Evolutionary conservation across 2,888 invertebrate species (phyloP).

Genomic region (Ormyrus labotus): DNA sequence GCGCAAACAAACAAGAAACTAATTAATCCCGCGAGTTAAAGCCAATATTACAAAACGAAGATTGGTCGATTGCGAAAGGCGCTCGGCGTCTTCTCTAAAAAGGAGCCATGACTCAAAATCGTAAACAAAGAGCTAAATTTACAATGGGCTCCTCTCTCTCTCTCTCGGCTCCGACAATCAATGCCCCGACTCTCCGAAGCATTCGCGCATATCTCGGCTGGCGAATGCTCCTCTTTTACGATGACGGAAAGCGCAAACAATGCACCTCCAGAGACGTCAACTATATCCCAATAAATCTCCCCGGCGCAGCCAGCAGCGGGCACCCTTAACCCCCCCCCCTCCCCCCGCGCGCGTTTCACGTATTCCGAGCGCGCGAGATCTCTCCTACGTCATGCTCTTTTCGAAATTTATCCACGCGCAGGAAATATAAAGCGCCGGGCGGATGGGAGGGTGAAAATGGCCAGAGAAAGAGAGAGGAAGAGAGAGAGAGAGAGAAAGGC

Average conservation of each 20-base stretch:
- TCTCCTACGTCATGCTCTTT: too few relatives aligned
- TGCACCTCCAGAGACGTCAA: background rate
- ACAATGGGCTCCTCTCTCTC: background rate
- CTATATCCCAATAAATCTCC: conserved; percentile 20
- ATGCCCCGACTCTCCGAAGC: too few relatives aligned
- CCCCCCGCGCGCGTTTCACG: conserved; percentile 23
- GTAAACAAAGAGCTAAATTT: conserved; percentile 55
- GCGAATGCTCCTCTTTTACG: too few relatives aligned
- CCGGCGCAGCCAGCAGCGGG: too few relatives aligned
- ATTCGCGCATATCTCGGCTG: too few relatives aligned
- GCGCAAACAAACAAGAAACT: too few relatives aligned
- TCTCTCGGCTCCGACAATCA: background rate
- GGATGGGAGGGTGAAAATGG: conserved; percentile 1
- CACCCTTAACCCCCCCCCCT: background rate
- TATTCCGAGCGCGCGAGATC: too few relatives aligned
- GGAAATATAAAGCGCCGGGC: conserved; percentile 6
- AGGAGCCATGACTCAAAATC: conserved; percentile 45
- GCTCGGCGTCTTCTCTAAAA: conserved; percentile 19
- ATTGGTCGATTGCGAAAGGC: conserved; percentile 6
- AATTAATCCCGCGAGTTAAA: too few relatives aligned
- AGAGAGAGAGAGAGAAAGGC: conserved; percentile 63
- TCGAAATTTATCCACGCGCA: conserved; percentile 5
- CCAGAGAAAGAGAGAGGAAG: conserved; percentile 61
- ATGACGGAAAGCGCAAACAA: background rate
- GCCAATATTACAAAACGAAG: background rate